Conservation (phyloP, 2,113 vertebrate species). For the Labeo rohita region DNA sequence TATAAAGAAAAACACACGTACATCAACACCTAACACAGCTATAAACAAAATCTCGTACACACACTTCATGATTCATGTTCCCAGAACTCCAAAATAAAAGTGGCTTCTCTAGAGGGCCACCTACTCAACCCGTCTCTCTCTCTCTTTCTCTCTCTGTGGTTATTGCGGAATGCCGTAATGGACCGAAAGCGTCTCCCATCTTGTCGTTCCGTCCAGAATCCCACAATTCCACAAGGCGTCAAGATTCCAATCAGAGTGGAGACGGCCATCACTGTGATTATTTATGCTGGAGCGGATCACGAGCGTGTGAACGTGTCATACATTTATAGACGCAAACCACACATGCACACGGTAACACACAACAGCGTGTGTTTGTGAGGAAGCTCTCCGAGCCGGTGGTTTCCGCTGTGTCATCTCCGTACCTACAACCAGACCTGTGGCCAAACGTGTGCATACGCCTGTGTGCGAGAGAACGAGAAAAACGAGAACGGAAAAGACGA, state of each 20-base stretch:
- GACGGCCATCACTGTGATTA: constrained; percentile 75
- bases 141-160: constrained; percentile 9
- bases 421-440: neutral
- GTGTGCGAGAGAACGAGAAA: constrained; percentile 1
- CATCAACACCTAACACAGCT: neutral
- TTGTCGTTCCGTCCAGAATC: constrained; percentile 62
- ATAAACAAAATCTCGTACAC: neutral
- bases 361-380: neutral
- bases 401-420: constrained; percentile 14
- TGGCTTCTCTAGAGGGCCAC: constrained; percentile 3
- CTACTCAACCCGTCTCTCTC: neutral
- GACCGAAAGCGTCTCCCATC: constrained; percentile 59
- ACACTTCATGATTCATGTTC: constrained; percentile 5
- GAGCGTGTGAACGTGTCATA: constrained; percentile 19
- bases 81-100: constrained; percentile 48
- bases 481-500: neutral
- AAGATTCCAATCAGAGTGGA: constrained; percentile 75
- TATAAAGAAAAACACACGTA: neutral
- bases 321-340: constrained; percentile 22
- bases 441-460: neutral
- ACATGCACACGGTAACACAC: neutral
- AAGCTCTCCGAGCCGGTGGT: neutral
- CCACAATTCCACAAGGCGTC: constrained; percentile 77
- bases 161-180: constrained; percentile 66
- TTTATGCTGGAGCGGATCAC: constrained; percentile 72